Conservation (phyloP, 2,113 vertebrate genomes). For the Onychostoma macrolepis region DNA sequence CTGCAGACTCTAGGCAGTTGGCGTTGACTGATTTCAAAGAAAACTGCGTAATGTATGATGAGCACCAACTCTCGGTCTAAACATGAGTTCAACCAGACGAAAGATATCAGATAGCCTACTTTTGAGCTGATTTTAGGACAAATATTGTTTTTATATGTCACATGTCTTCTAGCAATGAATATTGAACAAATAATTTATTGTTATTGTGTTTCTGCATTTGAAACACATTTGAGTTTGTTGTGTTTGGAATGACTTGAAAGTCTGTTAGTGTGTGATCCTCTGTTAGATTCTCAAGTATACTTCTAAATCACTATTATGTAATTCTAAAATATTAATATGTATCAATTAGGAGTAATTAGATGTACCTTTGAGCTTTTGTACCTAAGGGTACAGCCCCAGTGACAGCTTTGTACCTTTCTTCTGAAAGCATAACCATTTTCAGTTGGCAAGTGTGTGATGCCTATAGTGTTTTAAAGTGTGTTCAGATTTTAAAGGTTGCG, state of each 20-base stretch:
- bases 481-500: no score
- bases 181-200: no score
- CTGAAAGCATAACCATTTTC: not conserved
- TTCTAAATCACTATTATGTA: no score
- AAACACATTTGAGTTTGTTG: not conserved
- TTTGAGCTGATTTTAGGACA: not conserved
- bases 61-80: not conserved
- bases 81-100: no score
- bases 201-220: not conserved
- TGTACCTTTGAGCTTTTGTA: no score
- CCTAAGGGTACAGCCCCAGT: no score
- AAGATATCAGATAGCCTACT: no score
- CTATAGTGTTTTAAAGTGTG: no score
- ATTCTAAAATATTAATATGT: no score
- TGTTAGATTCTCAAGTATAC: not conserved
- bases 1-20: not conserved
- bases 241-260: not conserved
- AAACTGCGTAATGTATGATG: not conserved
- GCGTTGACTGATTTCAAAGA: not conserved
- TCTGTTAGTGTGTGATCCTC: not conserved
- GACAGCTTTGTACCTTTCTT: not conserved
- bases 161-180: not conserved
- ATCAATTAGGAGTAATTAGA: no score
- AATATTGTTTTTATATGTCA: not conserved
- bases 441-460: not conserved